These are phyloP conservation scores for Eueremaeus valkanovi DNA, from an alignment of 2,888 invertebrate genomes.

Conservation along the genomic window DNA sequence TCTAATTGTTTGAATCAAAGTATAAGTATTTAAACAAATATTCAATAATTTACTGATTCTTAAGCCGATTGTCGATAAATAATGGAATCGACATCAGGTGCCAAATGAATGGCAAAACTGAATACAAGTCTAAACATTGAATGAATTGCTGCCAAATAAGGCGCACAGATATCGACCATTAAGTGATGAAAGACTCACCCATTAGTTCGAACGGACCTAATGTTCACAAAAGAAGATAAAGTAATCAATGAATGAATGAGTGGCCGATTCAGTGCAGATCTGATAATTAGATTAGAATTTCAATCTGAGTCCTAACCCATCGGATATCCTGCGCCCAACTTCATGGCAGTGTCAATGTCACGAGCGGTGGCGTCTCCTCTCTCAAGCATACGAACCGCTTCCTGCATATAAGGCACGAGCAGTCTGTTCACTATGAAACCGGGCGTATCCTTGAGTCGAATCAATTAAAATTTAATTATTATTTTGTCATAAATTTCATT, in stretches of 20 bases:
- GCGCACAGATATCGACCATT: background rate
- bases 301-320: slow-evolving; percentile 60
- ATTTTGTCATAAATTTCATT: background rate
- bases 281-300: background rate
- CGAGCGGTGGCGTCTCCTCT: slow-evolving; percentile 66
- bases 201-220: slow-evolving; percentile 70
- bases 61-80: no score
- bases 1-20: no score
- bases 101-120: background rate
- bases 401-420: slow-evolving; percentile 74
- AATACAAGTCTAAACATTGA: background rate
- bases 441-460: slow-evolving; percentile 64
- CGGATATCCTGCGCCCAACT: slow-evolving; percentile 79
- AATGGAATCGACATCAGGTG: no score
- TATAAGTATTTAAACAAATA: no score
- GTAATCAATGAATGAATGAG: background rate
- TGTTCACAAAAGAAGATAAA: background rate
- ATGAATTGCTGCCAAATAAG: background rate
- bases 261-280: no score
- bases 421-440: slow-evolving; percentile 87
- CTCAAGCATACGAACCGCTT: slow-evolving; percentile 73
- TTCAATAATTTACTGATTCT: no score
- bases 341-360: slow-evolving; percentile 86
- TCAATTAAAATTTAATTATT: background rate
- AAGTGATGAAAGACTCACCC: slow-evolving; percentile 2